Percentiles rank a stretch among this genome's conserved stretches.
These are phyloP conservation scores for Thaumetopoea pityocampa DNA, from an alignment of 1,140 invertebrate genomes.

Conservation along the genomic window DNA sequence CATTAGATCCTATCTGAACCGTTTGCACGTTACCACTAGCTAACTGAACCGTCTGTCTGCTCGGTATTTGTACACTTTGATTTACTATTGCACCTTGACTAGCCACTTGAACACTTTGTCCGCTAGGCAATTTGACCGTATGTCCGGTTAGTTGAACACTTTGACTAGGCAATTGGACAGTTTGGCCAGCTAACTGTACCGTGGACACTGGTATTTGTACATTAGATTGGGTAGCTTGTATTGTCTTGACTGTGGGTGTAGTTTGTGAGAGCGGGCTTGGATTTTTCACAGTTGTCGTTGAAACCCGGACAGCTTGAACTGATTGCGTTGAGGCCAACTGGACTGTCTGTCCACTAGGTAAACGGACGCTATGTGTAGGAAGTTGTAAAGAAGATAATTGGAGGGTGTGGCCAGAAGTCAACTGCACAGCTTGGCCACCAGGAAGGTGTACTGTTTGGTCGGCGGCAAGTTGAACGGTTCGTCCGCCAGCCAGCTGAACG, in stretches of 20 bases:
- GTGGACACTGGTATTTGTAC: slow-evolving; percentile 56
- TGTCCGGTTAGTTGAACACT: slow-evolving; percentile 60
- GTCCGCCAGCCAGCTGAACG: slow-evolving; percentile 47
- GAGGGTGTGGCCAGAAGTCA: slow-evolving; percentile 41
- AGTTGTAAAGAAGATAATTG: slow-evolving; percentile 51
- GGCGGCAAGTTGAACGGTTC: slow-evolving; percentile 45
- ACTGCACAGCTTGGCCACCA: slow-evolving; percentile 46
- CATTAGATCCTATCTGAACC: slow-evolving; percentile 47
- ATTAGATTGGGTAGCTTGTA: slow-evolving; percentile 24
- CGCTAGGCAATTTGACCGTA: slow-evolving; percentile 59
- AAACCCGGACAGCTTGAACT: slow-evolving; percentile 36
- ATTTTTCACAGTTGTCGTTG: slow-evolving; percentile 31
- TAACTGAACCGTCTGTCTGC: slow-evolving; percentile 58
- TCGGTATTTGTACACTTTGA: slow-evolving; percentile 55
- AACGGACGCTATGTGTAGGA: slow-evolving; percentile 47
- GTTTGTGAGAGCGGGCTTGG: slow-evolving; percentile 28
- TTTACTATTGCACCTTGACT: slow-evolving; percentile 51
- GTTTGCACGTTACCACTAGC: slow-evolving; percentile 49
- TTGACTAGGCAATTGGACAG: slow-evolving; percentile 52
- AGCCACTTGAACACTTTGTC: slow-evolving; percentile 65
- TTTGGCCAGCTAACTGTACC: slow-evolving; percentile 54
- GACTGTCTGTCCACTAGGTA: slow-evolving; percentile 60
- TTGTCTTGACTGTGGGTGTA: slow-evolving; percentile 32
- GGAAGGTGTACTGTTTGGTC: slow-evolving; percentile 53
- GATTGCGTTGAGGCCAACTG: slow-evolving; percentile 46